These are phyloP conservation scores for Orthonychiurus folsomi DNA, from an alignment of 2,888 invertebrate species.

Conservation along the genomic window DNA sequence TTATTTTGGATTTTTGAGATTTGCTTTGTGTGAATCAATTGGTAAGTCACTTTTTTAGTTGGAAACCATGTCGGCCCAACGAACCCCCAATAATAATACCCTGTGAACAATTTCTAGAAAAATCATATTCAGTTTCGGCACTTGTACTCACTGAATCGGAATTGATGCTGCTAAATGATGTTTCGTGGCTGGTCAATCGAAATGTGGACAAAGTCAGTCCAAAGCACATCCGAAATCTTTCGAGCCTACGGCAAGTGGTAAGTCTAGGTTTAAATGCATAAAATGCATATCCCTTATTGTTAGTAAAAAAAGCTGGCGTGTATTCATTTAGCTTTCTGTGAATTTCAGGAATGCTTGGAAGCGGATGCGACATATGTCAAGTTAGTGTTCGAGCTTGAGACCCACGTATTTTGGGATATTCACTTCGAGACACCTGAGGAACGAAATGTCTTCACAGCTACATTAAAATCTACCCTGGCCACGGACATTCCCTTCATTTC, in stretches of 20 bases:
- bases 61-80: conserved; percentile 3
- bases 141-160: conserved; percentile 37
- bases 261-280: conserved; percentile 6
- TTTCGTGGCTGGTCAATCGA: conserved; percentile 31
- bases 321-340: not conserved
- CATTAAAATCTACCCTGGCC: not conserved
- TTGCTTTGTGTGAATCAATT: conserved; percentile 29
- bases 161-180: conserved; percentile 29
- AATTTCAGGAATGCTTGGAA: conserved; percentile 36
- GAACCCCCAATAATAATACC: conserved; percentile 11
- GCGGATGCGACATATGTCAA: conserved; percentile 29
- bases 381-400: conserved; percentile 28
- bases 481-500: conserved; percentile 28
- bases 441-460: conserved; percentile 11
- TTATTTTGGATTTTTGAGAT: conserved; percentile 38
- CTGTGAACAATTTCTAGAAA: conserved; percentile 21
- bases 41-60: conserved; percentile 22
- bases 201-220: conserved; percentile 25
- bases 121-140: conserved; percentile 33
- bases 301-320: too few species aligned
- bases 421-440: conserved; percentile 37
- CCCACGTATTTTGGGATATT: conserved; percentile 32
- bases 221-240: conserved; percentile 25
- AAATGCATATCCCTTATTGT: conserved; percentile 3
- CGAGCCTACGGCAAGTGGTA: conserved; percentile 36